A percentile compares a stretch with the other conserved stretches of the same genome.
phyloP scores from a whole-genome alignment of 2,797 vertebrate genomes.

The Chloroceryle amazona region DNA sequence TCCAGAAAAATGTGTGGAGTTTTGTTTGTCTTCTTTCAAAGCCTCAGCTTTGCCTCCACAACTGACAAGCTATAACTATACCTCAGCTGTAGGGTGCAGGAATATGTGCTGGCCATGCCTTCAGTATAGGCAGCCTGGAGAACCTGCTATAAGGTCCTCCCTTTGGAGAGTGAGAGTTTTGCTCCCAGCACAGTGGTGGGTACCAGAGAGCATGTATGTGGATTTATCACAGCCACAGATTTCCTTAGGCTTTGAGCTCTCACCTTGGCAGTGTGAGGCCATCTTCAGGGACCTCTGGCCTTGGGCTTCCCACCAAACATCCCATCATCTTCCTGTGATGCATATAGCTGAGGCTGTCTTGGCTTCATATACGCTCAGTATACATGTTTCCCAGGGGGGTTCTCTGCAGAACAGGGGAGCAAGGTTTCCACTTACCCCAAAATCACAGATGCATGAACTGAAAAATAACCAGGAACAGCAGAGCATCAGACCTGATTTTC shows the following conservation, averaged over 20 bases:
- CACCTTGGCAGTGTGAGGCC: not conserved
- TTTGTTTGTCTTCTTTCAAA: not conserved
- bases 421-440: accelerated
- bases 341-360: not conserved
- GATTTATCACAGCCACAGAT: not conserved
- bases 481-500: not conserved
- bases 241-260: not conserved
- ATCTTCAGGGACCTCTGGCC: not conserved
- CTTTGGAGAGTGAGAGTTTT: not conserved
- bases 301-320: not conserved
- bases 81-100: not conserved
- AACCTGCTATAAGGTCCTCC: not conserved
- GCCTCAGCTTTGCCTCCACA: not conserved
- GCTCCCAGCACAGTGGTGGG: not conserved
- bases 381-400: not conserved
- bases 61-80: accelerated
- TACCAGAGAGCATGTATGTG: not conserved
- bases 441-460: not conserved
- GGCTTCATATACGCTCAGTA: not conserved
- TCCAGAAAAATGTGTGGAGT: not conserved
- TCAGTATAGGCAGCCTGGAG: not conserved
- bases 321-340: not conserved
- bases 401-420: not conserved
- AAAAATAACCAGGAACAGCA: not conserved
- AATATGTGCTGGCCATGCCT: not conserved